phyloP scores from a whole-genome alignment of 2,888 invertebrate genomes.

The Tanypteryx hageni region DNA sequence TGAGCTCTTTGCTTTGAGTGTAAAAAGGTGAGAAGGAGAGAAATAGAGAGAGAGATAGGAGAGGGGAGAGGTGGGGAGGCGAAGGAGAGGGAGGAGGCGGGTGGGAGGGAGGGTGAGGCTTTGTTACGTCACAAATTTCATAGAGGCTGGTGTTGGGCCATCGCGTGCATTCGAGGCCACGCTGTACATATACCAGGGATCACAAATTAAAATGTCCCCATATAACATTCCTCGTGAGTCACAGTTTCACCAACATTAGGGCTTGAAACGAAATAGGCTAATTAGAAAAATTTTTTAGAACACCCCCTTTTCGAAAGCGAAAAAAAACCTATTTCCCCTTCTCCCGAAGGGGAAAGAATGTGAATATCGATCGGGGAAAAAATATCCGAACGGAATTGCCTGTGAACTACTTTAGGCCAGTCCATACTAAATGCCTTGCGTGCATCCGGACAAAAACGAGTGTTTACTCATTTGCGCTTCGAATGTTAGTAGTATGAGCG shows the following conservation, averaged over 20 bases:
- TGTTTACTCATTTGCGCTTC: background rate
- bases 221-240: conserved; percentile 42
- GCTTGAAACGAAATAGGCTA: background rate
- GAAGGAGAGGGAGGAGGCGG: background rate
- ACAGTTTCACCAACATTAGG: background rate
- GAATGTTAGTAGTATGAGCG: background rate
- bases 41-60: background rate
- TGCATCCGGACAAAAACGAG: background rate
- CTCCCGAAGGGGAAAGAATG: conserved; percentile 5
- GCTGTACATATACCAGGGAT: background rate
- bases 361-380: background rate
- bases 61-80: background rate
- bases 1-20: conserved; percentile 49
- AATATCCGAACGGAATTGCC: background rate
- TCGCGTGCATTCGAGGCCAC: conserved; percentile 48
- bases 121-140: conserved; percentile 63
- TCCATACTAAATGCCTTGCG: background rate
- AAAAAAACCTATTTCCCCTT: background rate
- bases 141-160: conserved; percentile 48
- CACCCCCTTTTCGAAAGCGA: background rate
- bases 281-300: background rate
- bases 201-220: conserved; percentile 58
- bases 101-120: background rate
- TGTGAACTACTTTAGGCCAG: background rate
- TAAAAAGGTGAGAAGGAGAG: conserved; percentile 41